Evolutionary conservation across 2,113 vertebrate genomes (phyloP).

Genomic region (Tychaedon coryphoeus): DNA sequence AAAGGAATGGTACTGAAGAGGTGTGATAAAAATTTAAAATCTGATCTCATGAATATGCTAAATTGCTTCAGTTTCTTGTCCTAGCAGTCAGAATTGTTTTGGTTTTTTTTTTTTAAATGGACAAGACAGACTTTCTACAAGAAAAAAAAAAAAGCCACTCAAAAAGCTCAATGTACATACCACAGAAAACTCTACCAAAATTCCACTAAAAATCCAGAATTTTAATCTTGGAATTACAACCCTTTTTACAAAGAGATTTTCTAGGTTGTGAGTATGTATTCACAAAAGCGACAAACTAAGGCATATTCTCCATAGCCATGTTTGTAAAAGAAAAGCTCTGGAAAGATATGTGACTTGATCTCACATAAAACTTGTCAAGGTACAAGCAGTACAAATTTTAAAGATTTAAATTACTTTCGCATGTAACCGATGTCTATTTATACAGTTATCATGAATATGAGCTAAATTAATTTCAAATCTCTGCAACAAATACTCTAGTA

Average conservation of each 20-base stretch:
- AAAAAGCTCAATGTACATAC: not conserved
- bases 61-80: not conserved
- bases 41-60: not conserved
- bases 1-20: not conserved
- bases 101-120: not conserved
- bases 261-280: not conserved
- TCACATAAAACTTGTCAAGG: not conserved
- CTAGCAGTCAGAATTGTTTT: not conserved
- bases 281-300: constrained; percentile 9
- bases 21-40: not conserved
- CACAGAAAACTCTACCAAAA: not conserved
- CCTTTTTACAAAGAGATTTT: constrained; percentile 22
- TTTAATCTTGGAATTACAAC: not conserved
- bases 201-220: not conserved
- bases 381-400: not conserved
- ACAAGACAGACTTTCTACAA: not conserved
- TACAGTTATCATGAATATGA: not conserved
- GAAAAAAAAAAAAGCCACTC: not conserved
- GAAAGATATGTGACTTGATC: not conserved
- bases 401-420: not conserved
- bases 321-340: not conserved
- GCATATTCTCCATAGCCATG: not conserved
- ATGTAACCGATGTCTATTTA: not conserved
- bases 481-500: not conserved
- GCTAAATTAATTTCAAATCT: constrained; percentile 2